Base-by-base conservation (phyloP, 2,888 invertebrate genomes). In the Erannis defoliaria region DNA sequence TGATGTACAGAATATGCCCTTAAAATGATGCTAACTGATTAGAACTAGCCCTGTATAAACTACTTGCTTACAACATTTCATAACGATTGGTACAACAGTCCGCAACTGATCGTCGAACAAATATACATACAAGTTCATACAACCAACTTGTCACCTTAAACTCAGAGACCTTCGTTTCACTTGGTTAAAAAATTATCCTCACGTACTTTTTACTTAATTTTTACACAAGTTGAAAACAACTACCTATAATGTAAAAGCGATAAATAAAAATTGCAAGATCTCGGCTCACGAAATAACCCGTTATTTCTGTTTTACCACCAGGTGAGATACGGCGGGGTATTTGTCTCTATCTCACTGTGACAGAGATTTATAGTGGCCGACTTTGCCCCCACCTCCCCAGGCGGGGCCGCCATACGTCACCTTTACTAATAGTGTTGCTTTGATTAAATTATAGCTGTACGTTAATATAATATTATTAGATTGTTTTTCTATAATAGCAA, bases 281-380 rank as follows among this genome's bases (percentile, higher is more conserved):
- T 57, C 40, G 55, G 50, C 31, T 55, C 53, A 54, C 61, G 26
- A 59, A 66, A 64, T 58, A 57, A 54, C 53, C 49, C 54, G 49
- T 54, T 62, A 62, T 59, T 64, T 70, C 55, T 67, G 62, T 68
- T 64, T 67, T 58, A 63, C 60, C 58, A 60, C 57, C 59, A 71
- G 69, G 70, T 67, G 66, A 55, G 53, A 62, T 57, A 64, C 64
- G 71, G 63, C 62, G 57, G 65, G 67, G 74, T 74, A 83, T 85
- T 84, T 82, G 85, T 85, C 82, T 81, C 81, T 77, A 76, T 83
- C 77, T 80, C 76, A 75, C 76, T 82, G 78, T 80, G 86, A 78
- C 84, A 82, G 76, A 77, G 86, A 86, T 81, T 78, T 84, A 86
- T 85, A 70, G 71, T 75, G 77, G 76, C 70, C 70, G 64, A 59